phyloP scores from a whole-genome alignment of 2,888 invertebrate genomes.

The Polylopha cassiicola region DNA sequence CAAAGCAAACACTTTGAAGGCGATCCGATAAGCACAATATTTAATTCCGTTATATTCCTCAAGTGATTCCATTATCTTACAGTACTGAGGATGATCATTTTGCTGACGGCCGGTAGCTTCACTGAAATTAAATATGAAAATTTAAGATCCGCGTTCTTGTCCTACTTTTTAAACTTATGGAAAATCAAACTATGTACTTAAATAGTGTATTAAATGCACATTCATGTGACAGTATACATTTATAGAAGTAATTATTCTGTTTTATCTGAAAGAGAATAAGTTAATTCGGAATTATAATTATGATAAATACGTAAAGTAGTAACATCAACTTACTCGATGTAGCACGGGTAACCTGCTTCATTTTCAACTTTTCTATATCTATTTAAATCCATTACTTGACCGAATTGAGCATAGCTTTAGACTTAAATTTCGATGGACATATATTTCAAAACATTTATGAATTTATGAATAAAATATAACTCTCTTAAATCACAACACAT shows the following conservation, averaged over 20 bases:
- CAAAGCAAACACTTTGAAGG: constrained; percentile 78
- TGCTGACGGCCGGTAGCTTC: constrained; percentile 67
- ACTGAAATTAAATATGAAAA: constrained; percentile 49
- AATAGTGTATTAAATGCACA: background rate
- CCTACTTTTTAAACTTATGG: too few relatives aligned
- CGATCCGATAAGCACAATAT: constrained; percentile 86
- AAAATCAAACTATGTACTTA: too few relatives aligned
- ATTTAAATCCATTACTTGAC: constrained; percentile 42
- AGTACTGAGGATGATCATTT: constrained; percentile 79
- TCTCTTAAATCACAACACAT: too few relatives aligned
- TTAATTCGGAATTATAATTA: too few relatives aligned
- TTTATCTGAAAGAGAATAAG: too few relatives aligned
- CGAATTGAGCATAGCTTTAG: background rate
- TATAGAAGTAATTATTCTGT: background rate
- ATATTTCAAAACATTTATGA: background rate
- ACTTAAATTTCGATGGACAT: background rate
- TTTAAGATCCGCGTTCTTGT: constrained; percentile 15
- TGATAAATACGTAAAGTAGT: background rate
- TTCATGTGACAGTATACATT: background rate
- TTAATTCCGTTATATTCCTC: constrained; percentile 82
- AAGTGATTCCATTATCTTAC: constrained; percentile 73
- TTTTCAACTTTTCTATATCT: constrained; percentile 78
- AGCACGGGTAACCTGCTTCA: constrained; percentile 78
- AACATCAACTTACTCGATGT: constrained; percentile 70
- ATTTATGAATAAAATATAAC: too few relatives aligned